Conservation (phyloP, 2,888 invertebrate species). For the Ophion ellenae region DNA sequence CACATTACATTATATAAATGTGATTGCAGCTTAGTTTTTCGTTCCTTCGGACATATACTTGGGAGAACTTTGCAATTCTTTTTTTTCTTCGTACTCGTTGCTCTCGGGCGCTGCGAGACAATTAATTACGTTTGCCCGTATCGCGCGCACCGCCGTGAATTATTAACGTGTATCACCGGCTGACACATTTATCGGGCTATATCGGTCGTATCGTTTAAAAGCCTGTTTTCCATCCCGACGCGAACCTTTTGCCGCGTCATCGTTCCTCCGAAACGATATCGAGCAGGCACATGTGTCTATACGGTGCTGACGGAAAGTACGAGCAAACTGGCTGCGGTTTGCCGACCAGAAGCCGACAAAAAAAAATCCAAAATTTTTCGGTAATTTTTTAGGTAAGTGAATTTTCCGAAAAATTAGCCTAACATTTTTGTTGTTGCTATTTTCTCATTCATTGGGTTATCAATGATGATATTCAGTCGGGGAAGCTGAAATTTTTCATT, state of each 20-base stretch:
- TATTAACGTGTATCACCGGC: slow-evolving; percentile 67
- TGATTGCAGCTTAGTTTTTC: slow-evolving; percentile 37
- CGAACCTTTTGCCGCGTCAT: slow-evolving; percentile 54
- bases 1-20: slow-evolving; percentile 30
- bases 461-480: too few species aligned
- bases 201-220: slow-evolving; percentile 67
- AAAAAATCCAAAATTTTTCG: too few species aligned
- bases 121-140: slow-evolving; percentile 71
- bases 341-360: too few species aligned
- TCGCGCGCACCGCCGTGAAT: slow-evolving; percentile 61
- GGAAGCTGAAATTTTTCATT: too few species aligned
- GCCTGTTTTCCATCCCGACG: slow-evolving; percentile 61
- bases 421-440: too few species aligned
- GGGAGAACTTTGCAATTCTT: slow-evolving; percentile 39
- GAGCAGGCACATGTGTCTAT: background rate
- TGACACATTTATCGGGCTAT: slow-evolving; percentile 69
- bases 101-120: slow-evolving; percentile 61
- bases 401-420: too few species aligned
- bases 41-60: slow-evolving; percentile 18
- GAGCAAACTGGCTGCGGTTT: too few species aligned
- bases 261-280: slow-evolving; percentile 32
- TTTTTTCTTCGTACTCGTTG: slow-evolving; percentile 35
- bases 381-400: too few species aligned
- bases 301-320: too few species aligned
- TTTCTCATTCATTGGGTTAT: too few species aligned